These are phyloP conservation scores for Phrynocephalus forsythii DNA, from an alignment of 2,797 vertebrate species.

Conservation along the genomic window DNA sequence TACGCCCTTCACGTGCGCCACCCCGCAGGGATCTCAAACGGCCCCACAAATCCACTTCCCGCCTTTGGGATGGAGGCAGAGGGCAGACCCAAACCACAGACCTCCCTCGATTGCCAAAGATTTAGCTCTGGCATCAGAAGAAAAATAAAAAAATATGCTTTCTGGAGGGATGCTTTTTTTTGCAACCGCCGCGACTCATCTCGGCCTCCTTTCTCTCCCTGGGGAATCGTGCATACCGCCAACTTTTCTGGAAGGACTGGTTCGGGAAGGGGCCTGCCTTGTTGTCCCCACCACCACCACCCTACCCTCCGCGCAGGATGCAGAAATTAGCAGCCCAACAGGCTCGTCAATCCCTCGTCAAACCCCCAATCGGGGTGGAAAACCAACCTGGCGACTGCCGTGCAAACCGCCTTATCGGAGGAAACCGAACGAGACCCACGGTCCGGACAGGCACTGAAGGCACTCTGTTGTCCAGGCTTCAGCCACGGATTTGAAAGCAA, in stretches of 20 bases:
- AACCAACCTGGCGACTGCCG: constrained; percentile 52
- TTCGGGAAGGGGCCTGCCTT: background rate
- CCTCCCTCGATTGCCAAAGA: background rate
- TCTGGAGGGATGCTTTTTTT: background rate
- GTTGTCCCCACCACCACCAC: too few relatives aligned
- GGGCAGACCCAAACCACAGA: background rate
- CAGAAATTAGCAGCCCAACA: background rate
- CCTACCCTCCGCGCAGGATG: background rate
- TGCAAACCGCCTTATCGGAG: background rate
- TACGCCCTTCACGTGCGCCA: too few relatives aligned
- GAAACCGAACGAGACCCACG: accelerated
- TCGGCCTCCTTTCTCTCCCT: background rate
- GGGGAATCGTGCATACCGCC: background rate
- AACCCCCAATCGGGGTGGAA: background rate
- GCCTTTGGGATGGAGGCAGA: background rate
- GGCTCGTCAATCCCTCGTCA: background rate
- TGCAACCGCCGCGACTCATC: background rate
- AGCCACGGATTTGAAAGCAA: too few relatives aligned
- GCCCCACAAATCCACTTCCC: background rate
- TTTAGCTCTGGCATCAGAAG: background rate
- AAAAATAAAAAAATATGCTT: too few relatives aligned
- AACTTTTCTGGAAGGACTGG: constrained; percentile 29
- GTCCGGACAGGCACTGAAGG: too few relatives aligned
- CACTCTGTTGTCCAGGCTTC: too few relatives aligned
- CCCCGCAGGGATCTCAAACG: too few relatives aligned